phyloP scores from a whole-genome alignment of 2,113 vertebrate genomes.

The Cyprinus carpio region DNA sequence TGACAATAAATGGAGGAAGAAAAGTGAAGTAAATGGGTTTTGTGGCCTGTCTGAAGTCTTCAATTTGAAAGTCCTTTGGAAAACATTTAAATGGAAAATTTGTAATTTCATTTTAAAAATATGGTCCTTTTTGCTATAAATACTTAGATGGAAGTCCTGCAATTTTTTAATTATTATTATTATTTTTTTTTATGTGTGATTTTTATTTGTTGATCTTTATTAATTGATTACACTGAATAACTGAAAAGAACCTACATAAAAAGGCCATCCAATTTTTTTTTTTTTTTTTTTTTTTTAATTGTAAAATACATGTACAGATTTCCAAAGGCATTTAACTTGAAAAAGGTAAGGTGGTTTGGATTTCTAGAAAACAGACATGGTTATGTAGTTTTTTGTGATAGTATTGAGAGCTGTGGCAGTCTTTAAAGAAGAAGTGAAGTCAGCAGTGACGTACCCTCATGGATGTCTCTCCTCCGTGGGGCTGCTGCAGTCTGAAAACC shows the following conservation, averaged over 20 bases:
- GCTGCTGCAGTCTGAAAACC: conserved; percentile 97
- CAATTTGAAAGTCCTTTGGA: neutral
- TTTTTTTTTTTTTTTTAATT: neutral
- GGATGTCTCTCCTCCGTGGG: conserved; percentile 95
- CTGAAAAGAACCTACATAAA: neutral
- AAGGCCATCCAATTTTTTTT: neutral
- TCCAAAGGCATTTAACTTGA: too few species aligned
- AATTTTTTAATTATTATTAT: neutral
- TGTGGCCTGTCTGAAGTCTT: neutral
- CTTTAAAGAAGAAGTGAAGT: neutral
- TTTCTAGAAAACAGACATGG: neutral
- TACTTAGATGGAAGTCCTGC: neutral
- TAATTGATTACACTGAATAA: too few species aligned
- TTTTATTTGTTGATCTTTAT: too few species aligned
- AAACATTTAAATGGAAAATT: neutral
- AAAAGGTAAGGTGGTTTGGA: neutral
- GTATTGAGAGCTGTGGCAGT: neutral
- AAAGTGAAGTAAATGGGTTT: neutral
- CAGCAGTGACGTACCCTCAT: conserved; percentile 80
- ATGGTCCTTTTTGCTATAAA: neutral
- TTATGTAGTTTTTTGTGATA: neutral
- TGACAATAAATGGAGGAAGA: neutral
- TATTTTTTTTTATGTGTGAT: too few species aligned
- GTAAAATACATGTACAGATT: neutral
- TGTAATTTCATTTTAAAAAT: neutral